Conservation (phyloP, 1,140 invertebrate species). For the Bombus vancouverensis region DNA sequence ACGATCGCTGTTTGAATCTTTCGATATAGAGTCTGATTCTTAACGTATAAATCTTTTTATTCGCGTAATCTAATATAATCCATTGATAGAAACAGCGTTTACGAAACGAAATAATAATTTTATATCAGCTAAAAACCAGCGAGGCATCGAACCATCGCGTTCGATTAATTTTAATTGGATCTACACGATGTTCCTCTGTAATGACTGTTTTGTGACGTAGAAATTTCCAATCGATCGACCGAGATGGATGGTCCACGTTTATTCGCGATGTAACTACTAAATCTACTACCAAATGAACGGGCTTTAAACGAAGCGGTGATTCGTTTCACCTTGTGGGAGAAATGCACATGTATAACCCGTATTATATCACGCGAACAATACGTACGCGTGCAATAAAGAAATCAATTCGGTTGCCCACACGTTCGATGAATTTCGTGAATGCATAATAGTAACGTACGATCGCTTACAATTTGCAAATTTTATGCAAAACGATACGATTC, state of each 20-base stretch:
- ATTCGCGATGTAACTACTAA: slow-evolving; percentile 1
- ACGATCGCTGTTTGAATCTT: neutral
- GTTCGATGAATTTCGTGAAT: neutral
- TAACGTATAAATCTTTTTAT: neutral
- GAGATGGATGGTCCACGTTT: slow-evolving; percentile 34
- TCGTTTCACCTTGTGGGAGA: neutral
- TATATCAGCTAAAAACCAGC: neutral
- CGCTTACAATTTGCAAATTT: slow-evolving; percentile 5
- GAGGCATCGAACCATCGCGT: neutral
- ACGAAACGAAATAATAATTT: slow-evolving; percentile 11
- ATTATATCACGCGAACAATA: neutral
- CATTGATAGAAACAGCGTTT: neutral
- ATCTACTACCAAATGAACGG: neutral
- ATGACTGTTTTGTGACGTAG: neutral
- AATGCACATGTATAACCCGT: neutral
- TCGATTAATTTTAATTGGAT: slow-evolving; percentile 12
- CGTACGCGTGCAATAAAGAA: neutral
- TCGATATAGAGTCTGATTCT: neutral
- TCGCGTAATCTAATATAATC: neutral
- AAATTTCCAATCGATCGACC: slow-evolving; percentile 24
- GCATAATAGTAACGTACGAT: neutral
- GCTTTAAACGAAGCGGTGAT: slow-evolving; percentile 22
- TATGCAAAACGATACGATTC: neutral
- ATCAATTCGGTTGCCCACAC: slow-evolving; percentile 13
- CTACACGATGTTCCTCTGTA: neutral